Conservation (phyloP, 2,888 invertebrate species). For the Aricia artaxerxes region DNA sequence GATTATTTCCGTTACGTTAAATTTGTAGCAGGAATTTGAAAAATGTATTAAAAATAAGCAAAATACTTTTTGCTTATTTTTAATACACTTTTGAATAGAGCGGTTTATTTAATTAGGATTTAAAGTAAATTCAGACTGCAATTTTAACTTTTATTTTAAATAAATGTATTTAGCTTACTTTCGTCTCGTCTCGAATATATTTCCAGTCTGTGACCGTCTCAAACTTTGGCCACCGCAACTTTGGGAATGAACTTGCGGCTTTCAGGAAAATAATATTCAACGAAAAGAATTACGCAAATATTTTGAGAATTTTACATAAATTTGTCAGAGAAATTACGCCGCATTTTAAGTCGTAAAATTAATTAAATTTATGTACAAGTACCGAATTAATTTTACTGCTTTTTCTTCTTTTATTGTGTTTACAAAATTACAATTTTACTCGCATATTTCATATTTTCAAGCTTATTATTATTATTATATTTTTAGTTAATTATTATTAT, state of each 20-base stretch:
- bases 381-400: background rate
- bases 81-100: background rate
- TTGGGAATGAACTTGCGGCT: conserved; percentile 23
- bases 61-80: background rate
- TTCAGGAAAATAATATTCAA: conserved; percentile 22
- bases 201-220: background rate
- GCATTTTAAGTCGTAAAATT: background rate
- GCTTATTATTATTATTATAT: no score
- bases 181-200: background rate
- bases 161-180: conserved; percentile 6
- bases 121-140: background rate
- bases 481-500: no score
- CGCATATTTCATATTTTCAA: no score
- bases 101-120: background rate
- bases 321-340: conserved; percentile 3
- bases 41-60: background rate
- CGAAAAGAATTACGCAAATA: conserved; percentile 22
- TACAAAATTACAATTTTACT: background rate
- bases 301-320: conserved; percentile 13
- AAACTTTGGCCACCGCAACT: conserved; percentile 25
- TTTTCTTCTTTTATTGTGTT: background rate
- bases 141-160: background rate
- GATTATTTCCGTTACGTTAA: no score
- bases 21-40: no score
- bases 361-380: conserved; percentile 6